A percentile compares a stretch with the other conserved stretches of the same genome.
Conservation (phyloP, 2,113 vertebrate species). For the Coreoperca whiteheadi region DNA sequence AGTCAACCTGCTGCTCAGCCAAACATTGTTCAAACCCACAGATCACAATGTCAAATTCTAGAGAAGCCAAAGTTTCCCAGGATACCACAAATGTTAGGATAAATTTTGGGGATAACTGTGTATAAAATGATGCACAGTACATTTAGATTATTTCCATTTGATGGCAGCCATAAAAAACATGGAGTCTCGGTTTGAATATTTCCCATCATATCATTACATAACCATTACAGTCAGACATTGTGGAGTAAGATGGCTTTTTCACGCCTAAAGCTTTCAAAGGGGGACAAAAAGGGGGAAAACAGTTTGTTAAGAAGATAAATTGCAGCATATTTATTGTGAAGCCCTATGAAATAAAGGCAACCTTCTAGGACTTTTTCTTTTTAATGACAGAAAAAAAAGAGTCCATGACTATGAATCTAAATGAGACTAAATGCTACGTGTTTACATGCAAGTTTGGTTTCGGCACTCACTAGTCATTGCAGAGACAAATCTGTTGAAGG, state of each 20-base stretch:
- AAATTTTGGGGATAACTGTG: background rate
- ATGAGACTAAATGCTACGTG: background rate
- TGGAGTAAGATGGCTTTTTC: background rate
- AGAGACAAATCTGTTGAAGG: conserved; percentile 83
- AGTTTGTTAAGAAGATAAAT: no score
- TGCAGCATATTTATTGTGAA: background rate
- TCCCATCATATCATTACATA: background rate
- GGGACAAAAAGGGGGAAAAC: background rate
- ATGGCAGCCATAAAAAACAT: background rate
- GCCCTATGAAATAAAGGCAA: background rate
- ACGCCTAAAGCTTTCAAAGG: background rate
- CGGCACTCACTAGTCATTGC: conserved; percentile 84
- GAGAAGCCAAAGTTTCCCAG: background rate
- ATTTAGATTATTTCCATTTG: background rate
- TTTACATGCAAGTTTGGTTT: background rate
- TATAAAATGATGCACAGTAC: background rate
- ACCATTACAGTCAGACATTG: background rate
- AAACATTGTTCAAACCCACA: background rate
- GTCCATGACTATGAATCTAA: background rate
- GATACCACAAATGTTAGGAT: background rate
- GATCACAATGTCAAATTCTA: background rate
- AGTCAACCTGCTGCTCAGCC: background rate
- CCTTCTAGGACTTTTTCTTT: no score
- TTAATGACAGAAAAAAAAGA: background rate
- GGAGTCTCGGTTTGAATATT: background rate